These are phyloP conservation scores for Cebus imitator DNA, from an alignment of 2,113 vertebrate genomes.

Conservation along the genomic window DNA sequence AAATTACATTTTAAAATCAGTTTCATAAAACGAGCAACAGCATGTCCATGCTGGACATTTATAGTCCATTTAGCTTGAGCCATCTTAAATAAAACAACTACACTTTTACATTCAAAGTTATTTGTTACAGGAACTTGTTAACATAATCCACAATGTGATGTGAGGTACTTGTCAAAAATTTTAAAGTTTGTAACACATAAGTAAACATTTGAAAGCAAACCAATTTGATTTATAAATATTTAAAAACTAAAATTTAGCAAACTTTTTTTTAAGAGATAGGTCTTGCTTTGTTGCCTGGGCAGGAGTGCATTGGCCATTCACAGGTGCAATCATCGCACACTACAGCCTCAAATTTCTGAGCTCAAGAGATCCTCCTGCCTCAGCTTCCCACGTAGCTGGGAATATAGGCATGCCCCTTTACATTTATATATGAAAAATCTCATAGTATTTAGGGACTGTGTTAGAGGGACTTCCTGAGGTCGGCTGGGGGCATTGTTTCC, in stretches of 20 bases:
- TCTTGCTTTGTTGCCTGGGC: neutral
- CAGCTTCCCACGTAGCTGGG: neutral
- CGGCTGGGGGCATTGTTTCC: too few species aligned
- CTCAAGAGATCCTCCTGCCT: neutral
- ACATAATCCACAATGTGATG: neutral
- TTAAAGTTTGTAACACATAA: neutral
- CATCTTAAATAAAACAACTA: neutral
- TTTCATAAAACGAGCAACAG: constrained; percentile 3
- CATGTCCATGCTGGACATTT: neutral
- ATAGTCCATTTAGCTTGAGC: neutral
- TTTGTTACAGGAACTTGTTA: neutral
- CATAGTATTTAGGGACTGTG: too few species aligned
- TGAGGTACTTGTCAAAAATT: neutral
- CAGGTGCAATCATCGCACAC: neutral
- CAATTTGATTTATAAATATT: neutral
- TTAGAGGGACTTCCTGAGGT: too few species aligned
- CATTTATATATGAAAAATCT: neutral
- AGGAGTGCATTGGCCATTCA: neutral
- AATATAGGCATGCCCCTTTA: neutral
- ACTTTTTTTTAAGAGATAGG: neutral
- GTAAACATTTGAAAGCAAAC: constrained; percentile 25
- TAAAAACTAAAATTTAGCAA: neutral
- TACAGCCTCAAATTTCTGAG: neutral
- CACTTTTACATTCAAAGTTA: constrained; percentile 33
- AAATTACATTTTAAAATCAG: neutral